Evolutionary conservation across 1,140 invertebrate genomes (phyloP).

Genomic region (Yoshiicerus persimilis): DNA sequence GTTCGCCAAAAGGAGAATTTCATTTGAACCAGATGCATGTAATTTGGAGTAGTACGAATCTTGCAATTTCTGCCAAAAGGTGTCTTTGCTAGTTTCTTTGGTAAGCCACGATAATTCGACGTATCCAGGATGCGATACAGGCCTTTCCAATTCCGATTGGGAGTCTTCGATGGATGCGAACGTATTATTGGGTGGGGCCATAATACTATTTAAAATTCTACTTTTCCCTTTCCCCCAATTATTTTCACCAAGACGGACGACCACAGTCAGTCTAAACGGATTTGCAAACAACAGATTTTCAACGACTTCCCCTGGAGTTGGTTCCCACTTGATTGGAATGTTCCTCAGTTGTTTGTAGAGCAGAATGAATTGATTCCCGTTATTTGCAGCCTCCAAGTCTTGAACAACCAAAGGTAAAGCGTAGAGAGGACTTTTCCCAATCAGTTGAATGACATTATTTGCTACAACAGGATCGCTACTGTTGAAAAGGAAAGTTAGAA

Average conservation of each 20-base stretch:
- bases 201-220: not conserved
- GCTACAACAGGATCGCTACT: not conserved
- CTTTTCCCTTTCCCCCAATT: not conserved
- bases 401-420: not conserved
- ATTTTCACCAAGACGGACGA: not conserved
- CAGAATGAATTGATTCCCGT: not conserved
- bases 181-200: not conserved
- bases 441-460: not conserved
- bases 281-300: not conserved
- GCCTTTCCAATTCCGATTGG: not conserved
- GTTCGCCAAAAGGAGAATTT: slow-evolving; percentile 1
- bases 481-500: not conserved
- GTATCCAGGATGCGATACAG: not conserved
- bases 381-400: not conserved
- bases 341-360: not conserved
- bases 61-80: not conserved
- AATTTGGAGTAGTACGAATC: not conserved
- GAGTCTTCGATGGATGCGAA: not conserved
- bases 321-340: not conserved
- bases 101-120: not conserved
- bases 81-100: not conserved
- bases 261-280: not conserved
- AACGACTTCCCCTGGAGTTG: not conserved
- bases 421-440: not conserved
- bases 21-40: not conserved